Conservation (phyloP, 1,140 invertebrate genomes). For the Trigoniulus corallinus region DNA sequence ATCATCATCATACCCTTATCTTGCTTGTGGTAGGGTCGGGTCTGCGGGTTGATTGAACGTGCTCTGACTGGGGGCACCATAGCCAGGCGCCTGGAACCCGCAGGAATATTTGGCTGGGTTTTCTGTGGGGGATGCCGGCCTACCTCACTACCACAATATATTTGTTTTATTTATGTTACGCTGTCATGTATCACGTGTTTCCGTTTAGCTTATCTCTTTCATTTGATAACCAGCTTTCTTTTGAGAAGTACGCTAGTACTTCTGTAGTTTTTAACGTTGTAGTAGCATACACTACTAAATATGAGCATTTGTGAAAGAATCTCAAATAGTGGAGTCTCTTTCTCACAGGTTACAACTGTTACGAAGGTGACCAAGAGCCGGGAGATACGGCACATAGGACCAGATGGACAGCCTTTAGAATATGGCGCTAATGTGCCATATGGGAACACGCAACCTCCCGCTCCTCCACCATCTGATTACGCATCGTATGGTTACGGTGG, state of each 20-base stretch:
- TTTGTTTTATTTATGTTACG: no score
- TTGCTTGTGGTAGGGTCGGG: no score
- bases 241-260: background rate
- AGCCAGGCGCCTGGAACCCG: no score
- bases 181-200: no score
- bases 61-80: no score
- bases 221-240: slow-evolving; percentile 1
- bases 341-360: slow-evolving; percentile 33
- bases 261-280: background rate
- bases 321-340: slow-evolving; percentile 3
- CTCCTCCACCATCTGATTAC: slow-evolving; percentile 14
- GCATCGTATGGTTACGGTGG: slow-evolving; percentile 15
- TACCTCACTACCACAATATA: no score
- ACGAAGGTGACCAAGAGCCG: slow-evolving; percentile 39
- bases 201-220: no score
- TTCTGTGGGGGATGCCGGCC: no score
- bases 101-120: no score
- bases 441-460: slow-evolving; percentile 17
- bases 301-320: slow-evolving; percentile 2
- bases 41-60: no score
- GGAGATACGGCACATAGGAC: slow-evolving; percentile 45
- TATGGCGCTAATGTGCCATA: slow-evolving; percentile 16
- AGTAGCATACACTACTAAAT: background rate
- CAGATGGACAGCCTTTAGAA: slow-evolving; percentile 36
- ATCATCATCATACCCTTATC: no score